Conservation (phyloP, 2,888 invertebrate species). For the Dolomedes plantarius region DNA sequence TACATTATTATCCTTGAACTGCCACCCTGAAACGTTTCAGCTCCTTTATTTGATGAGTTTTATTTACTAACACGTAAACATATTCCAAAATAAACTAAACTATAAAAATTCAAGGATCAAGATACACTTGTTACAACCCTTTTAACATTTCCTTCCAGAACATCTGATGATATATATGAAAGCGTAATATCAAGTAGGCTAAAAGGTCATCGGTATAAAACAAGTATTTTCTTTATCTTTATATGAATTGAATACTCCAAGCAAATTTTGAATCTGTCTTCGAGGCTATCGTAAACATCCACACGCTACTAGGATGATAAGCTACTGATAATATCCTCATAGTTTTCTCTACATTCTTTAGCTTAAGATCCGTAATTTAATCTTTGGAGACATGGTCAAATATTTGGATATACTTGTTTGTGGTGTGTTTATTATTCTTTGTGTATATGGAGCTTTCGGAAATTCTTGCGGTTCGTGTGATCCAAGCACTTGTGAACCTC, state of each 20-base stretch:
- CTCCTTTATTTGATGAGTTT: background rate
- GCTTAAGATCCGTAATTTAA: background rate
- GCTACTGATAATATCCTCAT: background rate
- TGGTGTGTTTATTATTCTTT: background rate
- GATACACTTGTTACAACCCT: background rate
- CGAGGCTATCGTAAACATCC: background rate
- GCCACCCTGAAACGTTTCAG: background rate
- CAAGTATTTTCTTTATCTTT: background rate
- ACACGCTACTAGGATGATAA: background rate
- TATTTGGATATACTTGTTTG: background rate
- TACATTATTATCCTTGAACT: too few species aligned
- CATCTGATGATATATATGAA: too few species aligned
- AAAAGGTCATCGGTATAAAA: background rate
- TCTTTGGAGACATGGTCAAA: background rate
- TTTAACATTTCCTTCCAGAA: too few species aligned
- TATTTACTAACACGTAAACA: background rate
- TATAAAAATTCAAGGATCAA: background rate
- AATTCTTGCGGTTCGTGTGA: constrained; percentile 71
- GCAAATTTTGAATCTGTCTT: background rate
- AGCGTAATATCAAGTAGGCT: background rate
- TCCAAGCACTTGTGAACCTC: constrained; percentile 76
- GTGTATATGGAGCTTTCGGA: background rate
- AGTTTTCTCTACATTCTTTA: background rate
- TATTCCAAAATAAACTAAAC: background rate
- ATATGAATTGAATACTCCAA: background rate